phyloP scores from a whole-genome alignment of 1,140 invertebrate genomes.

The Myzus persicae region DNA sequence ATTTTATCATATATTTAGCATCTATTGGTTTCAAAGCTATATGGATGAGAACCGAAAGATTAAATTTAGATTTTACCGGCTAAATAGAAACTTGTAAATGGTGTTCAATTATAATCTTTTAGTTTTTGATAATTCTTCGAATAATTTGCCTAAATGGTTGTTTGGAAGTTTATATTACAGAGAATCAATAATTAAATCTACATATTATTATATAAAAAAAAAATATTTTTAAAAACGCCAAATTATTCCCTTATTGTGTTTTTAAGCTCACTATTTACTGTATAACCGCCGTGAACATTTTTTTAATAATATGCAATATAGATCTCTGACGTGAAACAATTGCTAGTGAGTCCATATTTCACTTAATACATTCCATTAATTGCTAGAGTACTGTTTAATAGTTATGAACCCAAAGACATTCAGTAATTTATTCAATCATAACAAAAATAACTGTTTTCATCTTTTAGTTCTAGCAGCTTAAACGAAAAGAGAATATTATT shows the following conservation, averaged over 20 bases:
- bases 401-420: neutral
- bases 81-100: no score
- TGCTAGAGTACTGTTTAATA: neutral
- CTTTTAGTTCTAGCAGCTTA: neutral
- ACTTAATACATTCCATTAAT: neutral
- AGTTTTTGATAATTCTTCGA: no score
- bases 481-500: neutral
- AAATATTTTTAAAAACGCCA: no score
- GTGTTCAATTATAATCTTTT: no score
- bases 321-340: neutral
- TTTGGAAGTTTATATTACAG: no score
- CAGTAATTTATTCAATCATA: neutral
- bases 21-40: no score
- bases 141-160: no score
- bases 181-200: no score
- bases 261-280: neutral
- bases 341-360: neutral
- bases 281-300: neutral
- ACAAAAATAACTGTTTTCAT: neutral
- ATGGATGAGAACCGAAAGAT: no score
- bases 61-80: no score
- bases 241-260: neutral
- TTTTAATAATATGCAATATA: neutral
- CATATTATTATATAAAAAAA: no score
- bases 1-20: no score